Base-by-base conservation (phyloP, 1,140 invertebrate species). In the Atta cephalotes region DNA sequence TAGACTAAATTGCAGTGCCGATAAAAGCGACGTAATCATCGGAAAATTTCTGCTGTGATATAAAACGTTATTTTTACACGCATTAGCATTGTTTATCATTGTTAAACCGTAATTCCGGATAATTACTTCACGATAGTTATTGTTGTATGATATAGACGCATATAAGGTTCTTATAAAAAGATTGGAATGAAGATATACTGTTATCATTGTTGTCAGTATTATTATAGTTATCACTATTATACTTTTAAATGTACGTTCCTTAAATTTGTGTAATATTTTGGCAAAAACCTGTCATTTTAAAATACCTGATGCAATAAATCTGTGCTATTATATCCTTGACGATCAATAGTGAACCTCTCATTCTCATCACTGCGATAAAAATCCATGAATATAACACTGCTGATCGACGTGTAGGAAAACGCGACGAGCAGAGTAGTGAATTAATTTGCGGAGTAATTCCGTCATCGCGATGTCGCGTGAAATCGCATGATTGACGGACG, bases 361-460 rank as follows among this genome's bases (percentile, higher is more conserved):
- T 76, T 84, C 28, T 49, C 68, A 82, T 82, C 31, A 39, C 7
- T n/a, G 18, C 16, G 39, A 51, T 51, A 84, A 84, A 84, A 84
- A 84, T 84, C 21, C 45, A 56, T 53, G 39, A 62, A 62, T 84
- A 84, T 74, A 74, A 72, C 70, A 58, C 68, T 28, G 39, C 80
- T 84, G 80, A 84, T 84, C 39, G 80, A 82, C 68, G 80, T 72
- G 62, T 51, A 66, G 77, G 45, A 68, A 74, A 49, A 39, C 56
- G 80, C 53, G 80, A 74, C 70, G 70, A n/a, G 28, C 39, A 10
- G 70, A 28, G 70, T 62, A 74, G 68, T 84, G 80, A 84, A 84
- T 84, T 84, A 84, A 84, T 84, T 84, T 76, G 80, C 70, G 56
- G 80, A 51, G 58, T 74, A 84, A 74, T 84, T 84, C 80, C 70